Evolutionary conservation across 1,140 invertebrate species (phyloP), one percentile per base, ranked within the genome.

Genomic region (Centruroides vittatus): DNA sequence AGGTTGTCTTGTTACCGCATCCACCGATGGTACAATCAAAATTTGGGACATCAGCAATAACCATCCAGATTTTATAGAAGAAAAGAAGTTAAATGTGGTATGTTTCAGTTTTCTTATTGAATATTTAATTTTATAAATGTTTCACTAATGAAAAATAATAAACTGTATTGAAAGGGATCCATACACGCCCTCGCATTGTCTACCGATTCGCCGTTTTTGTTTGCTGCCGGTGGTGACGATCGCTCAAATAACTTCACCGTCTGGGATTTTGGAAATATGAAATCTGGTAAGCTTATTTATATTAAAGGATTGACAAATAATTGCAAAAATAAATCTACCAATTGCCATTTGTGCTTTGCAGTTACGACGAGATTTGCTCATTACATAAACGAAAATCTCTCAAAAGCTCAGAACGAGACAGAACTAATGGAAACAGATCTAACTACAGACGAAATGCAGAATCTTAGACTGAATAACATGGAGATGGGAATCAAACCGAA

Each of bases 211-310:
- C 85, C 89, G 9, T 86, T 86, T 72, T 77, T 86, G 10, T 79
- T 92, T 67, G 84, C 84, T 51, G 75, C 84, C 61, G 91, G 91
- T 51, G 91, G 91, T 2, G 88, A 91, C 70, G 86, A 88, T 67
- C 86, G 88, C 67, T 79, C 83, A 35, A 80, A 86, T 64, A 84
- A 84, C 74, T 83, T 90, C 60, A 82, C 83, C 67, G 78, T 93
- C 4, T 82, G 83, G 69, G 82, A 94, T 74, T 76, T 91, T 7
- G n/a, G 13, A 36, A 47, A 41, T 35, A 51, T 23, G 12, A n/a
- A 59, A 58, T 34, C 35, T 46, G 59, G 61, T 63, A 55, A 57
- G 55, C 52, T 35, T 41, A 41, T 6, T 41, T 41, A 41, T 8
- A 41, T 41, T 6, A 41, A 41, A 41, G 5, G 23, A 23, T 23